Conservation (phyloP, 2,888 invertebrate genomes). For the Pandemis heparana region DNA sequence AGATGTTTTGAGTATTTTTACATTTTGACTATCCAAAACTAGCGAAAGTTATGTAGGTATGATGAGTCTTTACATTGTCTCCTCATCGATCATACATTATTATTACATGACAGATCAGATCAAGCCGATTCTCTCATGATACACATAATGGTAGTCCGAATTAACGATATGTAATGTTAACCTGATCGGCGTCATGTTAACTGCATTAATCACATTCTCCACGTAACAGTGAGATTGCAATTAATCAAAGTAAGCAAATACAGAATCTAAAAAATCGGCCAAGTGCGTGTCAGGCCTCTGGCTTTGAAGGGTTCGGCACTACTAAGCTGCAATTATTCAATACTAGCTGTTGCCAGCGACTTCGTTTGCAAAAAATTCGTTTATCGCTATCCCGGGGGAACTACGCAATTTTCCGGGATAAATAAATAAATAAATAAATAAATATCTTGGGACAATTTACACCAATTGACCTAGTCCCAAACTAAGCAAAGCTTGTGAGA, state of each 20-base stretch:
- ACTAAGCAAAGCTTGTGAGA: too few species aligned
- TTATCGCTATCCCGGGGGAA: too few species aligned
- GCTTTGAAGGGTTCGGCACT: too few species aligned
- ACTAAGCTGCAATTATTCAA: too few species aligned
- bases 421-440: too few species aligned
- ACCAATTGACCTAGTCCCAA: too few species aligned
- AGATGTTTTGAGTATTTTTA: too few species aligned
- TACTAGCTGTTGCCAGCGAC: too few species aligned
- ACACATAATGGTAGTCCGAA: slow-evolving; percentile 26
- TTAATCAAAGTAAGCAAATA: not conserved
- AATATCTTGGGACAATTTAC: too few species aligned
- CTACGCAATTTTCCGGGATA: too few species aligned
- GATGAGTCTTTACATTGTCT: not conserved
- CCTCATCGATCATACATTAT: not conserved
- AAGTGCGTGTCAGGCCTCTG: too few species aligned
- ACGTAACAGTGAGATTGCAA: slow-evolving; percentile 17
- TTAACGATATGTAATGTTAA: slow-evolving; percentile 29
- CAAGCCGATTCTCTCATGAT: slow-evolving; percentile 19
- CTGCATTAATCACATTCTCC: slow-evolving; percentile 33
- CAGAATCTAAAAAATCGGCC: not conserved
- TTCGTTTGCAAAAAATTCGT: too few species aligned
- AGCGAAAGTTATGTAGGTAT: not conserved
- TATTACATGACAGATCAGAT: slow-evolving; percentile 24
- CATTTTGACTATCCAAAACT: not conserved
- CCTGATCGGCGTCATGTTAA: slow-evolving; percentile 8